Base-by-base conservation (phyloP, 2,888 invertebrate species). In the Acleris cristana region DNA sequence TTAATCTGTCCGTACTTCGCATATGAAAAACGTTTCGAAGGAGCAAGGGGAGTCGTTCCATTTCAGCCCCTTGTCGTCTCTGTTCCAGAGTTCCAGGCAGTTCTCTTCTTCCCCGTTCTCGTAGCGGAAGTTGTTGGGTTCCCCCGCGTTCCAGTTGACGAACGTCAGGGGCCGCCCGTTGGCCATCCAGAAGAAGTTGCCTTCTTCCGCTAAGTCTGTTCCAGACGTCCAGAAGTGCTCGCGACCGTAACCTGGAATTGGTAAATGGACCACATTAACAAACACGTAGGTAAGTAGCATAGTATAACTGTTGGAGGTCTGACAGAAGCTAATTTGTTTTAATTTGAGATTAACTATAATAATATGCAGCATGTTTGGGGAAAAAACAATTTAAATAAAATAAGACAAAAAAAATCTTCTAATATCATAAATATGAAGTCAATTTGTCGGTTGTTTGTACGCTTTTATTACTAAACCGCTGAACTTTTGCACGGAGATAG, bases 1-100 rank as follows among this genome's bases (percentile, higher is more conserved):
- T 91, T 85, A 92, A 85, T 93, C 92, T 23, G 92, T 84, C 70
- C 95, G 95, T 74, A 97, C 96, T 94, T 98, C 98, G 86, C 98
- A 98, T 64, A 98, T 96, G 88, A 98, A 98, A 89, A 94, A 98
- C 2, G 98, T 98, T 89, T 98, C 97, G 80, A 98, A 98, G 71
- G 97, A 97, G 86, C 98, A 98, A 0, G 98, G 98, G 0, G 97
- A 97, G 85, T 98, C 98, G 88, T 98, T 98, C 98, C 98, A 98
- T 82, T 97, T 97, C 16, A 98, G 92, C 0, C 98, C 98, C 84
- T 98, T 98, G 70, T 97, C 98, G 81, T 98, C 98, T 72, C 98
- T 94, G 89, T 98, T 96, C 98, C 98, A 98, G 23, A 98, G 92
- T 83, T 98, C 98, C 72, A 98, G 84, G 77, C 98, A 98, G 87